Conservation (phyloP, 1,140 invertebrate genomes). For the Drosophila albomicans region DNA sequence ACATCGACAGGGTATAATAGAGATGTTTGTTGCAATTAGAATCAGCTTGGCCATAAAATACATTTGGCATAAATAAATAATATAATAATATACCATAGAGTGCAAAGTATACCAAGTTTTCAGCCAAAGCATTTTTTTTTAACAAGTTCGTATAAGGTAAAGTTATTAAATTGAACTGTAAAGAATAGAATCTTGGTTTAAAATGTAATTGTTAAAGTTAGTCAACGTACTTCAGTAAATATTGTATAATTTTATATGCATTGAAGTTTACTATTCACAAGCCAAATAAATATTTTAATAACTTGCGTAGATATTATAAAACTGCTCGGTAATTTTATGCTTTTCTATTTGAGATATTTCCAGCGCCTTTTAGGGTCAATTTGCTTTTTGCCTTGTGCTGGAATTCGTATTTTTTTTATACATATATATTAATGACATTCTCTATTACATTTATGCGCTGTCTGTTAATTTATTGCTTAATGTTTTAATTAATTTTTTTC, state of each 20-base stretch:
- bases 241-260: too few species aligned
- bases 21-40: neutral
- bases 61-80: too few species aligned
- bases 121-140: too few species aligned
- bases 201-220: too few species aligned
- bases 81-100: too few species aligned
- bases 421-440: slow-evolving; percentile 6
- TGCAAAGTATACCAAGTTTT: too few species aligned
- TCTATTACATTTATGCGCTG: slow-evolving; percentile 21
- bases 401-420: slow-evolving; percentile 47
- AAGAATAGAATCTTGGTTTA: too few species aligned
- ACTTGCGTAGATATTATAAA: neutral
- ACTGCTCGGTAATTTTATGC: neutral
- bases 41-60: neutral
- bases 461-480: slow-evolving; percentile 56
- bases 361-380: slow-evolving; percentile 40
- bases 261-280: neutral
- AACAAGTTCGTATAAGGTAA: too few species aligned
- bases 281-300: neutral
- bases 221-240: too few species aligned
- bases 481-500: slow-evolving; percentile 56
- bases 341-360: slow-evolving; percentile 1
- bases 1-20: neutral
- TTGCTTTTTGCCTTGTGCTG: slow-evolving; percentile 64
- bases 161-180: too few species aligned